These are phyloP conservation scores for Drosophila parthenogenetica DNA, from an alignment of 2,888 invertebrate genomes.

Conservation along the genomic window DNA sequence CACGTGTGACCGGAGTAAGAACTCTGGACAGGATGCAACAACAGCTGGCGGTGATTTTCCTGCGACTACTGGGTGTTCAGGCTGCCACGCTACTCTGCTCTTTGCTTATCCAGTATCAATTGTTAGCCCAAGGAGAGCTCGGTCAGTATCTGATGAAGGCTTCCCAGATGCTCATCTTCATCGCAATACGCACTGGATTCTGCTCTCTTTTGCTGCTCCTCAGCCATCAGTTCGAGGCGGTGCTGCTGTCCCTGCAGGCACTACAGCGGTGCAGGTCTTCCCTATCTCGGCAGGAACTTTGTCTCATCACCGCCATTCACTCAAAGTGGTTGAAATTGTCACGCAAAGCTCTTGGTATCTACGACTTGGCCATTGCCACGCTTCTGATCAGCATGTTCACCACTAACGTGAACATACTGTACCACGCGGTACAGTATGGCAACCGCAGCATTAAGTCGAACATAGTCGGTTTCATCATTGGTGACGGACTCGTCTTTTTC, in stretches of 20 bases:
- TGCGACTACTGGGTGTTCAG: conserved; percentile 29
- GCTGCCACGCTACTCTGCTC: conserved; percentile 28
- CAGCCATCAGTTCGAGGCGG: conserved; percentile 57
- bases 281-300: conserved; percentile 12
- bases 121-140: neutral
- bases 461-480: conserved; percentile 16
- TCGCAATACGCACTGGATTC: conserved; percentile 30
- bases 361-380: conserved; percentile 36
- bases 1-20: conserved; percentile 11
- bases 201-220: conserved; percentile 49
- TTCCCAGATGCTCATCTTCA: conserved; percentile 20
- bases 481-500: conserved; percentile 31
- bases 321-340: conserved; percentile 43
- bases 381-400: conserved; percentile 52
- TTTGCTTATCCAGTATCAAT: conserved; percentile 37
- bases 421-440: conserved; percentile 58
- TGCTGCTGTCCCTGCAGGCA: conserved; percentile 47
- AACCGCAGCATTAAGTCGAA: conserved; percentile 41
- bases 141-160: neutral
- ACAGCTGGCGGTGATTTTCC: conserved; percentile 28
- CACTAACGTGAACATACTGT: conserved; percentile 53
- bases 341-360: conserved; percentile 35
- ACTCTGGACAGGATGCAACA: conserved; percentile 37
- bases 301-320: conserved; percentile 46
- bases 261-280: conserved; percentile 1